phyloP scores from a whole-genome alignment of 2,113 vertebrate species.

The Psittacus erithacus region DNA sequence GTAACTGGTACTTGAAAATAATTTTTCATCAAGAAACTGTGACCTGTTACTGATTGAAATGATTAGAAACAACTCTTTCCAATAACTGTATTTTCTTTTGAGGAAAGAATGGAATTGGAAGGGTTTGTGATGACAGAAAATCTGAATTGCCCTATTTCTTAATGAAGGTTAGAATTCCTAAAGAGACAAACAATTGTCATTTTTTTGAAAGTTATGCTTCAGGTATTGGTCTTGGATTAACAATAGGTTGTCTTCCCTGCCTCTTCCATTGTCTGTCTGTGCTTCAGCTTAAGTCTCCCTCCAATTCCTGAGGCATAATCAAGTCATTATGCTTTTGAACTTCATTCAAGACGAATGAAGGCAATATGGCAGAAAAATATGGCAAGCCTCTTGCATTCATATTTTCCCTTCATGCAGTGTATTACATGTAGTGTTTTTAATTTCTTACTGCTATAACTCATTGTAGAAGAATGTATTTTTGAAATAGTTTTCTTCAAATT shows the following conservation, averaged over 20 bases:
- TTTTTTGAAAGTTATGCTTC: background rate
- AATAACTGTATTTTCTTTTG: background rate
- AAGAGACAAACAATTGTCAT: background rate
- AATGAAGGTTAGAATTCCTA: background rate
- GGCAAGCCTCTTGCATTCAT: background rate
- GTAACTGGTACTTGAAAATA: constrained; percentile 1
- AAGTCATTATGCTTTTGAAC: background rate
- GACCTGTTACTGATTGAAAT: background rate
- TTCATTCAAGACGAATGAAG: background rate
- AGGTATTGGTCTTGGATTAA: background rate
- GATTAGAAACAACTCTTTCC: background rate
- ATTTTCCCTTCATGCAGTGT: background rate
- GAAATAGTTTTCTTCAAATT: background rate
- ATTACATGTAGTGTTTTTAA: background rate
- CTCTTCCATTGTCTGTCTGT: background rate
- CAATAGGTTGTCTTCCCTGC: background rate
- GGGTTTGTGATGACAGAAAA: background rate
- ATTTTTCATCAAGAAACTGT: constrained; percentile 23
- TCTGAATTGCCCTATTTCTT: background rate
- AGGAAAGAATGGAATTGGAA: background rate
- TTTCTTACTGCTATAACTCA: background rate
- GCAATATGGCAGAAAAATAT: background rate
- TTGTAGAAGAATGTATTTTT: background rate
- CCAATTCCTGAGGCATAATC: background rate
- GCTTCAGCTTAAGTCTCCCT: background rate